Evolutionary conservation across 2,888 invertebrate species (phyloP).

Genomic region (Pammene aurita): DNA sequence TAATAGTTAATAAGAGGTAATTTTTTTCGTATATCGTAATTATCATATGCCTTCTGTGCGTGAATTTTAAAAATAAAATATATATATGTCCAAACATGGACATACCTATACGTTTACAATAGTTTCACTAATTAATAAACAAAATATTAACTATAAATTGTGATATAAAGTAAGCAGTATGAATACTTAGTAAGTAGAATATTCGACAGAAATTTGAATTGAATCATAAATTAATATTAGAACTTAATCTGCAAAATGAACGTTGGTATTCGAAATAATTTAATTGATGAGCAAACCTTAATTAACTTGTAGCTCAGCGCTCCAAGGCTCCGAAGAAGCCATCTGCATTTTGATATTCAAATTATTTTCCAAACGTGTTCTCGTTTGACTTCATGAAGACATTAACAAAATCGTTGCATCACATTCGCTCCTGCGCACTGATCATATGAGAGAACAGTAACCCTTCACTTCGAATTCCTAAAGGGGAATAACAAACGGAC

Average conservation of each 20-base stretch:
- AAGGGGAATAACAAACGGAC: conserved; percentile 74
- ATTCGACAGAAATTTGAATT: neutral
- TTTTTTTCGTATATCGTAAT: too few relatives aligned
- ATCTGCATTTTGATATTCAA: conserved; percentile 83
- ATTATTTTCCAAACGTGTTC: conserved; percentile 82
- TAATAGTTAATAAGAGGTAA: neutral
- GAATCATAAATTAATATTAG: conserved; percentile 65
- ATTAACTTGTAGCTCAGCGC: conserved; percentile 80
- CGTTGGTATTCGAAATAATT: conserved; percentile 75
- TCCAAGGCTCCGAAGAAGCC: conserved; percentile 76
- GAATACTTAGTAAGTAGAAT: too few relatives aligned
- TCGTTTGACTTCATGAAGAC: conserved; percentile 62
- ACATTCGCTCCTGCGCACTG: conserved; percentile 78
- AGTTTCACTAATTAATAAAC: too few relatives aligned
- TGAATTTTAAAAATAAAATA: too few relatives aligned
- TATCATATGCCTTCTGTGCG: too few relatives aligned
- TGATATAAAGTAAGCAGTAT: too few relatives aligned
- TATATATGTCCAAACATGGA: too few relatives aligned
- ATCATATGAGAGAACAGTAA: conserved; percentile 64
- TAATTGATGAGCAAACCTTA: conserved; percentile 82
- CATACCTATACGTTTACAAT: too few relatives aligned
- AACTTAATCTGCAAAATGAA: conserved; percentile 74
- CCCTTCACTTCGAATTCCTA: conserved; percentile 62
- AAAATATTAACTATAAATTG: too few relatives aligned
- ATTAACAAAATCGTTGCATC: conserved; percentile 69